Evolutionary conservation across 2,797 vertebrate species (phyloP), one percentile per base, ranked within the genome.

Genomic region (Gymnodraco acuticeps): DNA sequence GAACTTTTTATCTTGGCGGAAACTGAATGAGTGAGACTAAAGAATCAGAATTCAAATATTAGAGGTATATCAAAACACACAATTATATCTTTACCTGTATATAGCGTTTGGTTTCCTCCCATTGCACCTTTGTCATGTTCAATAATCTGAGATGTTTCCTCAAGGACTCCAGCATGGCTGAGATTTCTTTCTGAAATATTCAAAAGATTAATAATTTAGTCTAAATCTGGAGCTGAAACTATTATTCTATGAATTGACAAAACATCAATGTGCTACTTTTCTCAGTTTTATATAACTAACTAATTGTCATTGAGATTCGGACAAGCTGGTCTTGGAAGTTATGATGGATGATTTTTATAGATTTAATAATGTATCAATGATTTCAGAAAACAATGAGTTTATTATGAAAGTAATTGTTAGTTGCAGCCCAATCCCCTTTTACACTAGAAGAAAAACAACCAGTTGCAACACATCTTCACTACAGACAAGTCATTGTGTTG

Each of bases 61-160:
- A 45, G 6, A 54, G 4, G 13, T 17, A 27, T 23, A 43, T 23
- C 42, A 55, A 3, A 42, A 6, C 23, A 10, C 10, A 33, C 14
- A 33, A 16, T 10, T 20, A n/a, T 38, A 31, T 6, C 43, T 66
- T 67, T 76, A 95, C 94, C 92, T 92, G 70, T 52, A 95, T 82
- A 17, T 88, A 92, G 1, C 11, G 41, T 61, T 87, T 85, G 4
- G 87, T 92, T 75, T 91, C 87, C 33, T 86, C 79, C 92, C 94
- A 94, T 4, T 73, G 77, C 33, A 72, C 64, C 52, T 84, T 91
- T 16, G 86, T 92, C 42, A 84, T 88, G 56, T 62, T 80, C 53
- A 92, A 62, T 17, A 10, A 20, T 78, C 38, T 80, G 3, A 92
- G 82, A 23, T 89, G 92, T 78, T 91, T 91, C 64, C 23, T 84